Percentiles rank a stretch among this genome's conserved stretches.
Conservation (phyloP, 2,888 invertebrate genomes). For the Cryptosula pallasiana region DNA sequence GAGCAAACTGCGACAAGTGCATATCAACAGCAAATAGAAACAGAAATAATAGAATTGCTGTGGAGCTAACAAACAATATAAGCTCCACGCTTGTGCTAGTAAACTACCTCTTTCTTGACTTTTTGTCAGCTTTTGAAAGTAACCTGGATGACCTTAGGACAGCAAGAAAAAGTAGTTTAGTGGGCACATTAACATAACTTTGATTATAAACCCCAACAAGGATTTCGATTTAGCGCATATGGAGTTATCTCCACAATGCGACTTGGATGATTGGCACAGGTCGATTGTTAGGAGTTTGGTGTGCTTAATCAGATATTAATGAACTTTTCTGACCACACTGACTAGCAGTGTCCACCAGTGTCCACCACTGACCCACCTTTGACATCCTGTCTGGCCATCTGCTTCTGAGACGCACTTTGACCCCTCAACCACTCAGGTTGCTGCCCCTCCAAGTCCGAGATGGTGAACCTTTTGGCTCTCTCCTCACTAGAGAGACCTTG, state of each 20-base stretch:
- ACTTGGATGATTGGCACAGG: no score
- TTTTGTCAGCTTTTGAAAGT: neutral
- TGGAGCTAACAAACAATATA: no score
- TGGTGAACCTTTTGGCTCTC: neutral
- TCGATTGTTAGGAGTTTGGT: no score
- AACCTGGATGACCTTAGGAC: neutral
- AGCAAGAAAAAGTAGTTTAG: no score
- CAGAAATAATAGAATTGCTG: no score
- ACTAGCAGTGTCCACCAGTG: neutral
- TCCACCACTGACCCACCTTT: neutral
- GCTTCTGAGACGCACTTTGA: neutral
- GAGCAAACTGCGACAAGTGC: neutral
- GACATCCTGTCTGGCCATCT: conserved; percentile 5
- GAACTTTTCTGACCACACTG: no score
- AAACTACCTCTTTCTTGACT: neutral
- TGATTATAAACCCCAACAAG: no score
- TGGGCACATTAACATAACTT: no score
- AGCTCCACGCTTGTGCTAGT: no score
- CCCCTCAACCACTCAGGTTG: neutral
- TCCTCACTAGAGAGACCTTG: neutral
- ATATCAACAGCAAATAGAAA: neutral
- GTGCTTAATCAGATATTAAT: no score
- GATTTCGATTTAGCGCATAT: no score
- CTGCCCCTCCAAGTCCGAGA: neutral
- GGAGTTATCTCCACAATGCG: no score